Evolutionary conservation across 2,113 vertebrate species (phyloP).

Genomic region (Corvus cornix): DNA sequence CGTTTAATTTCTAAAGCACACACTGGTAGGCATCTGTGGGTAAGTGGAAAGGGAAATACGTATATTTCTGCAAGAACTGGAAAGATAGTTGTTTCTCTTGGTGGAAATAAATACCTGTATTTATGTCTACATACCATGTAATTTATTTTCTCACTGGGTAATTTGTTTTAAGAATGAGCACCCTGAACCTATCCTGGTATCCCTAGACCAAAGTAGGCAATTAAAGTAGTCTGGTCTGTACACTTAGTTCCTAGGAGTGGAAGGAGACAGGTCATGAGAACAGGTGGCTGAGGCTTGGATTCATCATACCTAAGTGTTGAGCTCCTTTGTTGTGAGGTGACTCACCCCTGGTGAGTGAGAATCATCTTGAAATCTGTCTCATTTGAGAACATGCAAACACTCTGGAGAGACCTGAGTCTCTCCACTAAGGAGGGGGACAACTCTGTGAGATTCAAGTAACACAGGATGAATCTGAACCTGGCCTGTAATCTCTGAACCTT

Average conservation of each 20-base stretch:
- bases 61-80: constrained; percentile 9
- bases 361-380: neutral
- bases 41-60: neutral
- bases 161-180: neutral
- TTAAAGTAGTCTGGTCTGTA: neutral
- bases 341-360: neutral
- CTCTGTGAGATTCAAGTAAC: neutral
- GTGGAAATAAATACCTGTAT: constrained; percentile 18
- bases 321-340: neutral
- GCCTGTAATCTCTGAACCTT: neutral
- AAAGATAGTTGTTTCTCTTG: constrained; percentile 4
- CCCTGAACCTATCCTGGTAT: neutral
- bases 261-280: neutral
- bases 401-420: neutral
- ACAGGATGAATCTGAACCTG: neutral
- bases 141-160: constrained; percentile 36
- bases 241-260: neutral
- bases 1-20: neutral
- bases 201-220: neutral
- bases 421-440: neutral
- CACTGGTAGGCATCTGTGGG: neutral
- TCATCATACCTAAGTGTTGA: rapidly evolving
- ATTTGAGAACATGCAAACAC: neutral
- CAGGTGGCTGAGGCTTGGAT: neutral
- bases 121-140: constrained; percentile 8